Evolutionary conservation across 2,113 vertebrate genomes (phyloP), one percentile per base, ranked within the genome.

Genomic region (Elephantulus edwardii): DNA sequence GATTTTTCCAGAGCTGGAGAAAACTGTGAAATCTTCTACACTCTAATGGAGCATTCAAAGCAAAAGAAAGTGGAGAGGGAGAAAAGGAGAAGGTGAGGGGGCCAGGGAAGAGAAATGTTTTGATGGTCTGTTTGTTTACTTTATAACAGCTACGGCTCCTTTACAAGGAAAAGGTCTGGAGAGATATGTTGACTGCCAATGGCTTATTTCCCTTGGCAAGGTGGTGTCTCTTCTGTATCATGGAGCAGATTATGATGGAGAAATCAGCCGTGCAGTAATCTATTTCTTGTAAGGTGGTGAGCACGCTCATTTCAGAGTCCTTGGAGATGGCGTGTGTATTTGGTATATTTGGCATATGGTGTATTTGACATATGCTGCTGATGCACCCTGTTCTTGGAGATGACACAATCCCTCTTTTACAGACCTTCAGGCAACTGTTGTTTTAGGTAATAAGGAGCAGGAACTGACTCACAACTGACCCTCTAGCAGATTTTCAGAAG

Each of bases 1-100:
- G 96, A 98, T 98, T 97, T 97, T 98, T 98, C 97, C 98, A 98
- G 97, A 94, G 83, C 83, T 96, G 95, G 94, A 97, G 93, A 97
- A 97, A 97, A 97, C 95, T 97, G 95, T 97, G 96, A 98, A 98
- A 97, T 96, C 90, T 96, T 97, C 97, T 97, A 87, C 96, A 94
- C 83, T 79, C 50, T 93, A 96, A 96, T 97, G 95, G 95, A 96
- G 81, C 66, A 96, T 94, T 86, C n/a, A 92, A 72, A 1, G 83
- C 68, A 24, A 72, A 82, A 82, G 86, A 75, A 52, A 70, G 83
- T 72, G 70, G 82, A 42, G 70, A 33, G 52, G 2, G 79, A 80
- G 52, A 13, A 38, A 54, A 40, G 35, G 35, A 54, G 24, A 20
- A 91, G n/a, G 46, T 1, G 6, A 44, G 86, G 17, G 88, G 33